Evolutionary conservation across 1,140 invertebrate species (phyloP).

Genomic region (Chrysoperla carnea): DNA sequence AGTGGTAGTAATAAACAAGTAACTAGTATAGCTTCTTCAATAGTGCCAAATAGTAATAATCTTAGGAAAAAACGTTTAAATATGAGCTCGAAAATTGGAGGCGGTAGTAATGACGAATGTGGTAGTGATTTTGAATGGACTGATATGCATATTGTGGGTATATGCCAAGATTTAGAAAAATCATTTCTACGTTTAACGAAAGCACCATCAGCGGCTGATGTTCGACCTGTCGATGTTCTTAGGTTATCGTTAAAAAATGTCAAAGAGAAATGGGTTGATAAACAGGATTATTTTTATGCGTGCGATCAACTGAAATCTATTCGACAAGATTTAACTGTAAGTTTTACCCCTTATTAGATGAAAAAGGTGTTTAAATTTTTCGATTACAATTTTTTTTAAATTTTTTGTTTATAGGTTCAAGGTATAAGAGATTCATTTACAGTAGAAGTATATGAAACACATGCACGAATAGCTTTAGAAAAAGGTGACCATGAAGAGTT

Average conservation of each 20-base stretch:
- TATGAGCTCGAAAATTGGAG: constrained; percentile 32
- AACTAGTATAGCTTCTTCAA: constrained; percentile 23
- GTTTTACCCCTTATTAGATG: too few species aligned
- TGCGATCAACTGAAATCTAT: constrained; percentile 98
- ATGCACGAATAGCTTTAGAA: constrained; percentile 91
- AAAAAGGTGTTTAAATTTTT: neutral
- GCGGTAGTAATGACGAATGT: constrained; percentile 5
- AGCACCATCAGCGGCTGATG: constrained; percentile 81
- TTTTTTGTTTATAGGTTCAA: constrained; percentile 53
- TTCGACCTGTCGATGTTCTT: constrained; percentile 75
- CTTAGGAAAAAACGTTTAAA: constrained; percentile 21
- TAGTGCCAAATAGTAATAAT: constrained; percentile 17
- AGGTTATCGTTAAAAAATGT: constrained; percentile 73
- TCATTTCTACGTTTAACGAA: constrained; percentile 87
- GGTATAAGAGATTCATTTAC: constrained; percentile 88
- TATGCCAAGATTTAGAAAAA: constrained; percentile 84
- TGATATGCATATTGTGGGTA: constrained; percentile 81
- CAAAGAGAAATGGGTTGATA: constrained; percentile 73
- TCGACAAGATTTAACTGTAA: constrained; percentile 92
- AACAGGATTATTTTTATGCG: constrained; percentile 86
- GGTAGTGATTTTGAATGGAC: constrained; percentile 52
- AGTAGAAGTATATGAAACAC: constrained; percentile 93
- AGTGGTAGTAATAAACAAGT: constrained; percentile 8
- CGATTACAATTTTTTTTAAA: constrained; percentile 2
- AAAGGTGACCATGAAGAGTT: constrained; percentile 97